These are phyloP conservation scores for Microtus californicus DNA, from an alignment of 2,797 vertebrate genomes.

Conservation along the genomic window DNA sequence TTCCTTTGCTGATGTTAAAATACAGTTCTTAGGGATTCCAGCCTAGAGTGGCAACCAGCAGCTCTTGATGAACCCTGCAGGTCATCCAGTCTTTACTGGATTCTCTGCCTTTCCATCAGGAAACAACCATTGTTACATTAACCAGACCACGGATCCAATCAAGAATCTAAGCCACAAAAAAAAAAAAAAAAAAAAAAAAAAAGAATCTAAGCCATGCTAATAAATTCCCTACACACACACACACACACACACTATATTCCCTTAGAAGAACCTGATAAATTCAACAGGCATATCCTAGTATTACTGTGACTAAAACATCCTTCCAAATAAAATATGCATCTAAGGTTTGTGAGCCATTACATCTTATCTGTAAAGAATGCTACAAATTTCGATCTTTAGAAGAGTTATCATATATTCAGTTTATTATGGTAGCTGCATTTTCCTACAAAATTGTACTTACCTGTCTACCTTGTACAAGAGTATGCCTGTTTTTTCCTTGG, in stretches of 20 bases:
- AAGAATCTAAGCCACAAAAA: background rate
- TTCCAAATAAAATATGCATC: background rate
- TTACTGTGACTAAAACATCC: conserved; percentile 1
- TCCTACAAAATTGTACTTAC: conserved; percentile 89
- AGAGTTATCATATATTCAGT: background rate
- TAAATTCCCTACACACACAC: too few species aligned
- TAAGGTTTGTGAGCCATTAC: background rate
- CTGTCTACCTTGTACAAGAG: conserved; percentile 93
- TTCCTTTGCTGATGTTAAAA: background rate
- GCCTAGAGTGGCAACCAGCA: background rate
- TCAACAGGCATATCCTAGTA: background rate
- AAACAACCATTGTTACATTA: background rate
- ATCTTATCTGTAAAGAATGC: background rate
- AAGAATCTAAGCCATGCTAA: background rate
- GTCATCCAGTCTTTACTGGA: background rate
- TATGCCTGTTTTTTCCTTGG: conserved; percentile 93
- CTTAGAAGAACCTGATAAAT: background rate
- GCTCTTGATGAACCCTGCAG: background rate
- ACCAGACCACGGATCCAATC: background rate
- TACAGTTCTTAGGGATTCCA: background rate
- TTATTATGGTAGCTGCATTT: conserved; percentile 45
- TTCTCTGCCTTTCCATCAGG: background rate
- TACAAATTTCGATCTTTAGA: background rate
- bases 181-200: too few species aligned
- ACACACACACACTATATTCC: background rate